These are phyloP conservation scores for Bombus balteatus DNA, from an alignment of 1,140 invertebrate species.

Conservation along the genomic window DNA sequence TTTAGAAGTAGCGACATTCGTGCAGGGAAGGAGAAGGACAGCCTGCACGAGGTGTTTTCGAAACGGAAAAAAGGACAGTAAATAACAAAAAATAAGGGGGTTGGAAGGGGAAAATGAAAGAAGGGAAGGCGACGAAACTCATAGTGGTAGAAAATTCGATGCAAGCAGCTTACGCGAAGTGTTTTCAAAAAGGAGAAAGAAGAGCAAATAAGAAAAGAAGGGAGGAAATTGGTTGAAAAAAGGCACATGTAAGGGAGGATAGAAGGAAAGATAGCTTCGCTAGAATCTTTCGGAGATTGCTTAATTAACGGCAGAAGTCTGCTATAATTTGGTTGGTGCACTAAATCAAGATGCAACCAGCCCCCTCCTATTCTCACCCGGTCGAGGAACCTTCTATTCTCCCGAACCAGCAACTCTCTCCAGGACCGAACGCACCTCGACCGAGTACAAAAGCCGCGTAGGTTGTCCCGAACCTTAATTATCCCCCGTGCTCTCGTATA, in stretches of 20 bases:
- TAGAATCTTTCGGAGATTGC: conserved; percentile 63
- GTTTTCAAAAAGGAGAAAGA: not conserved
- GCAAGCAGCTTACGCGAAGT: not conserved
- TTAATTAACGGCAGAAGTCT: conserved; percentile 64
- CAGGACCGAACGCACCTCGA: conserved; percentile 38
- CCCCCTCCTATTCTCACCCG: not conserved
- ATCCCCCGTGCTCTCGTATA: conserved; percentile 55
- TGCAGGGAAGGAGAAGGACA: not conserved
- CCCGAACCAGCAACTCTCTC: conserved; percentile 8
- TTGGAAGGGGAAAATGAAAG: not conserved
- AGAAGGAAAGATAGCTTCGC: conserved; percentile 22
- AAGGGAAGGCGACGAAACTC: no score
- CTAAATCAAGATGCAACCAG: conserved; percentile 58
- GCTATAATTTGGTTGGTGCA: conserved; percentile 61
- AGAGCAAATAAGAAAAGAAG: not conserved
- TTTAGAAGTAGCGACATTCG: conserved; percentile 50
- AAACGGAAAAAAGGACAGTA: not conserved
- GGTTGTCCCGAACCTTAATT: conserved; percentile 69
- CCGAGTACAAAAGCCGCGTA: conserved; percentile 62
- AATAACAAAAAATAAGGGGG: no score
- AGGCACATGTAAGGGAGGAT: no score
- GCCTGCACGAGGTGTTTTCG: not conserved
- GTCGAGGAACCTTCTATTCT: not conserved
- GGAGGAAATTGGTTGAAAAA: not conserved
- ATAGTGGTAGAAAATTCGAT: no score